Percentiles rank a stretch among this genome's conserved stretches.
Conservation (phyloP, 2,113 vertebrate species). For the Myotis lucifugus region DNA sequence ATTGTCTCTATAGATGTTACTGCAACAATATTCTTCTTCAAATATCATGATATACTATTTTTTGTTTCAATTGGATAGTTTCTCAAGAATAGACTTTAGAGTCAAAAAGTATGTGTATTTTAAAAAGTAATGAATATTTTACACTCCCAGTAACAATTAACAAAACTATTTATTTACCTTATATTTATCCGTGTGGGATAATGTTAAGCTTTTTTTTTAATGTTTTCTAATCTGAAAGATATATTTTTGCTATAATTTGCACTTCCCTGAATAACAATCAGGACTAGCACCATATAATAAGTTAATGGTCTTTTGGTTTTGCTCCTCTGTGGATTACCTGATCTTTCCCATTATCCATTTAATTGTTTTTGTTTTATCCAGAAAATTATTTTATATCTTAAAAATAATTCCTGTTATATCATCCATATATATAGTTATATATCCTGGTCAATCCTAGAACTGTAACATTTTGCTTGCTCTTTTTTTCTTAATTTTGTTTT, state of each 20-base stretch:
- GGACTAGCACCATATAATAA: neutral
- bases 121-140: neutral
- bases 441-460: neutral
- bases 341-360: neutral
- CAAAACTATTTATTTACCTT: neutral
- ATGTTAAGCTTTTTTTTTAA: neutral
- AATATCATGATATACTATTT: neutral
- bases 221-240: neutral
- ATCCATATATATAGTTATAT: neutral
- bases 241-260: neutral
- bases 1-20: neutral
- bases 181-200: neutral
- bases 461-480: neutral
- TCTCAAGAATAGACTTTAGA: neutral
- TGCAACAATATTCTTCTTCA: neutral
- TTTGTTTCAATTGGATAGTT: neutral
- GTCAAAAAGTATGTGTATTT: neutral
- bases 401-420: neutral
- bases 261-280: neutral
- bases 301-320: neutral
- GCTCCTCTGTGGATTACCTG: neutral
- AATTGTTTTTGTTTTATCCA: neutral
- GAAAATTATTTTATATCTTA: neutral
- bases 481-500: neutral
- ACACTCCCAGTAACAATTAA: neutral